phyloP scores from a whole-genome alignment of 2,888 invertebrate genomes.

The Tubulanus polymorphus region DNA sequence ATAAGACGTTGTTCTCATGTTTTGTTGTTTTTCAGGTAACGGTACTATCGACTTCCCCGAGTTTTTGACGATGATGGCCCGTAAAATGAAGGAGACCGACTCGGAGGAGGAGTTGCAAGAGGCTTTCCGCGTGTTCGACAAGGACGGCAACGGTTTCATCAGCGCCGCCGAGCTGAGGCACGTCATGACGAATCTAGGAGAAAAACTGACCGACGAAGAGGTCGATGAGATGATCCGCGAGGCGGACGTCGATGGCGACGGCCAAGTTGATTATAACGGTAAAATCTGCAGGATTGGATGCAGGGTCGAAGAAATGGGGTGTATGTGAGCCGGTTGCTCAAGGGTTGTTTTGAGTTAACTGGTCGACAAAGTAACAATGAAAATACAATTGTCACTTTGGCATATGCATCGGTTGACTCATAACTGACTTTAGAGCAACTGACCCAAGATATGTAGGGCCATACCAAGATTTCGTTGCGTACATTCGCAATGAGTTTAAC shows the following conservation, averaged over 20 bases:
- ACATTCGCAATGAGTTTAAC: too few species aligned
- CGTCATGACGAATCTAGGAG: constrained; percentile 48
- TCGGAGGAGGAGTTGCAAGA: constrained; percentile 43
- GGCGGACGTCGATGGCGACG: constrained; percentile 31
- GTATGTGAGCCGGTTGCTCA: too few species aligned
- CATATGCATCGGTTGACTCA: too few species aligned
- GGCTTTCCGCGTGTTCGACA: constrained; percentile 44
- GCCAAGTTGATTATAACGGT: neutral
- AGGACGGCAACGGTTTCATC: constrained; percentile 46
- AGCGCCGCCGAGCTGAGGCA: constrained; percentile 40
- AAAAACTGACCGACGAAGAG: constrained; percentile 45
- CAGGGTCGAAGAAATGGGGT: too few species aligned
- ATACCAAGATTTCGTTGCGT: too few species aligned
- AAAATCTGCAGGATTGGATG: too few species aligned
- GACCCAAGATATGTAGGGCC: too few species aligned
- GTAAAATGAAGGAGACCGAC: constrained; percentile 46
- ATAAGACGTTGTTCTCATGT: too few species aligned
- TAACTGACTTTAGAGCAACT: too few species aligned
- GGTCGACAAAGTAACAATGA: too few species aligned
- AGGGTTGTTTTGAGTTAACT: too few species aligned
- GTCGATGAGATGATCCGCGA: constrained; percentile 49
- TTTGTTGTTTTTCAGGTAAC: constrained; percentile 1
- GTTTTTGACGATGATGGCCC: constrained; percentile 35
- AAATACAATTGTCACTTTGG: too few species aligned
- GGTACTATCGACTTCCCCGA: constrained; percentile 17